Percentiles rank a stretch among this genome's conserved stretches.
These are phyloP conservation scores for Pteropus rufus DNA, from an alignment of 2,797 vertebrate genomes.

Conservation along the genomic window DNA sequence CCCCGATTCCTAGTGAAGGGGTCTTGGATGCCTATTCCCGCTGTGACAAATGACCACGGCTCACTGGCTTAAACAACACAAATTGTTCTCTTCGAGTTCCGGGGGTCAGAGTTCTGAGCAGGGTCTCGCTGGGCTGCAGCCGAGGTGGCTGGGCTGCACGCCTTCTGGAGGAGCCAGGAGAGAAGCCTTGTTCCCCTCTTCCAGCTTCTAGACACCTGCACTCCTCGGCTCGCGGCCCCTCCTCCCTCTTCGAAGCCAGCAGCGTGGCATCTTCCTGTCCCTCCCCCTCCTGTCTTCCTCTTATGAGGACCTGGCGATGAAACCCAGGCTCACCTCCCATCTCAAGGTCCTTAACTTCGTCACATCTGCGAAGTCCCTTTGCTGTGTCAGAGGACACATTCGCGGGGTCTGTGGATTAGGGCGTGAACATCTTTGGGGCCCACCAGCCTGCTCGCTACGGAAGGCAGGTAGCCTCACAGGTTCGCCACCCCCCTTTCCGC, in stretches of 20 bases:
- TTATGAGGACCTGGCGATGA: neutral
- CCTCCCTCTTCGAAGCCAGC: neutral
- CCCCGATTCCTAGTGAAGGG: neutral
- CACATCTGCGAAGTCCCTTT: neutral
- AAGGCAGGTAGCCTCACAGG: fast-evolving
- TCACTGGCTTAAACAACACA: fast-evolving
- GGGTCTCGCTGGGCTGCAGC: neutral
- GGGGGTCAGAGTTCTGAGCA: neutral
- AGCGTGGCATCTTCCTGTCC: fast-evolving
- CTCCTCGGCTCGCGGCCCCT: neutral
- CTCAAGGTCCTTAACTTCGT: neutral
- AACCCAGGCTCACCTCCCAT: neutral
- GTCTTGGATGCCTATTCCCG: fast-evolving
- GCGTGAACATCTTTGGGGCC: neutral
- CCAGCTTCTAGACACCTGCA: neutral
- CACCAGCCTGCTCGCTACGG: fast-evolving
- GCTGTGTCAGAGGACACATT: fast-evolving
- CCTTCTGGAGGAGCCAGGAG: neutral
- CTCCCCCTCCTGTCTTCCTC: no score
- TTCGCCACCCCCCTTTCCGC: fast-evolving
- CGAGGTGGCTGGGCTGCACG: fast-evolving
- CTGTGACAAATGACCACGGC: fast-evolving
- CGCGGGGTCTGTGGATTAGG: neutral
- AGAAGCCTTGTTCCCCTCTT: neutral
- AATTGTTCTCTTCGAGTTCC: fast-evolving